A percentile compares a stretch with the other conserved stretches of the same genome.
Conservation (phyloP, 2,113 vertebrate genomes). For the Corydoras maculifer region DNA sequence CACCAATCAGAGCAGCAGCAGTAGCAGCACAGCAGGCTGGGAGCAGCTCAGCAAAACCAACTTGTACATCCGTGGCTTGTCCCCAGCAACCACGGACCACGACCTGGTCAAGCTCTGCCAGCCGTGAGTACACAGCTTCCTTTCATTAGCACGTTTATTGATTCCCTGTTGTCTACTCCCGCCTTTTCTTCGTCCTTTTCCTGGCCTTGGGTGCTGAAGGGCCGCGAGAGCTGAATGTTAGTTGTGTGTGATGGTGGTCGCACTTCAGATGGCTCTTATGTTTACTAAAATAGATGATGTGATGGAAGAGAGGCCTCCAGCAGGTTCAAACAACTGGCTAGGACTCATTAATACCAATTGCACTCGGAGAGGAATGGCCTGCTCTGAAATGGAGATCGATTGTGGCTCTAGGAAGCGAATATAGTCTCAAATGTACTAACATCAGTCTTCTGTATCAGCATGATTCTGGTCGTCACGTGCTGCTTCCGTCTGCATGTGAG, state of each 20-base stretch:
- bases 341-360: slow-evolving; percentile 40
- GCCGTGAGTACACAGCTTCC: slow-evolving; percentile 80
- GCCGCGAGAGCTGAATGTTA: slow-evolving; percentile 4
- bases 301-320: slow-evolving; percentile 30
- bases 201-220: background rate
- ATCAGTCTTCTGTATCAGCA: slow-evolving; percentile 36
- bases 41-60: slow-evolving; percentile 99
- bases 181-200: background rate
- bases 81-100: slow-evolving; percentile 92
- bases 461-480: slow-evolving; percentile 12
- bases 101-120: slow-evolving; percentile 98
- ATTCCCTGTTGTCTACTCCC: slow-evolving; percentile 42
- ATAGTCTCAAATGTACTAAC: slow-evolving; percentile 30
- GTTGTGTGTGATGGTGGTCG: slow-evolving; percentile 10
- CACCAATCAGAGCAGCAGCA: slow-evolving; percentile 91
- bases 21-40: slow-evolving; percentile 89
- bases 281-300: slow-evolving; percentile 28
- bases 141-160: slow-evolving; percentile 44
- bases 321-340: slow-evolving; percentile 15
- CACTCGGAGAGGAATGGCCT: slow-evolving; percentile 24
- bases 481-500: background rate
- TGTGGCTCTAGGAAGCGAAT: slow-evolving; percentile 23
- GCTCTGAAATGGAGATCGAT: slow-evolving; percentile 41
- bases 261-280: slow-evolving; percentile 15
- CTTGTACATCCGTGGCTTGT: slow-evolving; percentile 94